Percentiles rank a stretch among this genome's conserved stretches.
Evolutionary conservation across 2,113 vertebrate genomes (phyloP).

Genomic region (Anser cygnoides): DNA sequence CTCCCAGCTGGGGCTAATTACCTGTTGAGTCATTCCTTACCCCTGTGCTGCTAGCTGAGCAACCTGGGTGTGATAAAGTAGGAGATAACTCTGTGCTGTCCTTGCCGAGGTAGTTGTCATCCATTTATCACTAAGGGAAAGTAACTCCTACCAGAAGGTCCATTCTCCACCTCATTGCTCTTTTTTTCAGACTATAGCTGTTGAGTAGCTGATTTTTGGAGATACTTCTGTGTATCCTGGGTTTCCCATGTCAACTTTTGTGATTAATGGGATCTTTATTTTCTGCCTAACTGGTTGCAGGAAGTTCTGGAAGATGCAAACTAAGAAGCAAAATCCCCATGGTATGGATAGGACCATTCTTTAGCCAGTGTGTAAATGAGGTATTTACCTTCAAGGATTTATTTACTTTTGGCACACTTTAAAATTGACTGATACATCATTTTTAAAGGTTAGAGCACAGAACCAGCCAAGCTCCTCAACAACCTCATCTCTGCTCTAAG

Average conservation of each 20-base stretch:
- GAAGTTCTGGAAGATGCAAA: background rate
- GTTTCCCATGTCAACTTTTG: background rate
- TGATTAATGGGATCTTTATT: background rate
- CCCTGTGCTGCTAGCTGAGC: background rate
- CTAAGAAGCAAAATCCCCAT: background rate
- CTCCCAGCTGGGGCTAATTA: background rate
- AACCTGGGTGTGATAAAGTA: background rate
- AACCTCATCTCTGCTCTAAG: background rate
- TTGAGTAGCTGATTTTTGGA: background rate
- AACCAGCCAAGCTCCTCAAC: too few species aligned
- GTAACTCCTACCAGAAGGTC: background rate
- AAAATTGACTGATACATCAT: background rate
- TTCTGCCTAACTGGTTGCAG: background rate
- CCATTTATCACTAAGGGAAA: background rate
- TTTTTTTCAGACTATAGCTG: background rate
- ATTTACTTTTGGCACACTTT: background rate
- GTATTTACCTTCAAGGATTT: background rate
- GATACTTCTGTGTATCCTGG: background rate
- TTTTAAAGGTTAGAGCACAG: background rate
- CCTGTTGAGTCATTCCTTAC: background rate
- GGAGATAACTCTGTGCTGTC: background rate
- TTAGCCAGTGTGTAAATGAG: background rate
- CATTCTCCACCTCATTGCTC: background rate
- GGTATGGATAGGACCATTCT: fast-evolving
- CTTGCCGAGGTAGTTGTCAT: background rate